Base-by-base conservation (phyloP, 2,113 vertebrate genomes). In the Cryptotis parvus region DNA sequence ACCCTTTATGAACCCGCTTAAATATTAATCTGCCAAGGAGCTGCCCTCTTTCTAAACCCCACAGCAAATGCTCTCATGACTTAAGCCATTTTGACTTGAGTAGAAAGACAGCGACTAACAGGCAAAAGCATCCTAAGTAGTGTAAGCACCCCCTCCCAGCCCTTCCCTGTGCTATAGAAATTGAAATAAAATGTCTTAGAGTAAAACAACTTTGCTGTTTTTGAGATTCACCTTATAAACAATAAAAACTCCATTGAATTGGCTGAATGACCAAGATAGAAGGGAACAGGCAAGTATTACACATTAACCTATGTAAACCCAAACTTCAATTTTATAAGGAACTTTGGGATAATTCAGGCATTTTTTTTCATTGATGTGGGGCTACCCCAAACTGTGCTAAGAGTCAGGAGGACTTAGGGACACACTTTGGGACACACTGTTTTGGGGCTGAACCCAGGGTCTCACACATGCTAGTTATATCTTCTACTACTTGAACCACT, bases 281-380 rank as follows among this genome's bases (percentile, higher is more conserved):
- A 65, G 3, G 27, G 2, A 15, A 16, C 14, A 16, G 37, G 26
- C 43, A 73, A 73, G 4, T 27, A 15, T 90, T 16, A 35, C 1
- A 9, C 70, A 20, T 65, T 58, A 61, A 61, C 27, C 16, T n/a
- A 61, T 37, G 43, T 29, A 79, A 91, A 2, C 12, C 31, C 0
- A 77, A 87, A 84, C 29, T 69, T 7, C 8, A 74, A 41, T 52
- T 63, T 87, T 37, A 89, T 73, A 93, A 87, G 33, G 26, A 11
- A 87, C 4, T 66, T 10, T 24, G 27, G 70, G 1, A 79, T 75
- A 65, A 68, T 70, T 92, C 33, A 37, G 35, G 27, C 41, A 26
- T 52, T 45, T 87, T 77, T 73, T 49, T 7, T 49, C 45, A 58
- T 58, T 58, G 55, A 58, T 24, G 24, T 58, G 55, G 55, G 55